Conservation (phyloP, 2,888 invertebrate species). For the Phaedon cochleariae region DNA sequence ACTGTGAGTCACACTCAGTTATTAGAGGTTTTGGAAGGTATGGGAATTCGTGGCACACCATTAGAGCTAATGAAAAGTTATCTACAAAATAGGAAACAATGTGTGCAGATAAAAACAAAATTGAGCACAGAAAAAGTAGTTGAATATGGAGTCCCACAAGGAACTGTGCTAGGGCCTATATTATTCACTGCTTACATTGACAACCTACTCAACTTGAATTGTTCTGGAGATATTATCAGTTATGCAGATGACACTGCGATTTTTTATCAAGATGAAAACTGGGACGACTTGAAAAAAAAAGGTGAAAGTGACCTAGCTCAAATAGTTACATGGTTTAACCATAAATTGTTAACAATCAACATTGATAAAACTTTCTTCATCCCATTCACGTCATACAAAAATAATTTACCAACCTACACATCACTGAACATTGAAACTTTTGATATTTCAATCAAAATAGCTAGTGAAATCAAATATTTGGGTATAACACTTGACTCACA, state of each 20-base stretch:
- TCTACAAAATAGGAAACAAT: background rate
- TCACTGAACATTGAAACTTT: background rate
- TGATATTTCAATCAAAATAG: background rate
- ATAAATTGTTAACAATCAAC: background rate
- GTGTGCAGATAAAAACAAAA: too few relatives aligned
- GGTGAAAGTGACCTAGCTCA: background rate
- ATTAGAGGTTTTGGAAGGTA: background rate
- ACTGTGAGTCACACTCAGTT: background rate
- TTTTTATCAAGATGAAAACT: background rate
- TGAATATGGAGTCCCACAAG: too few relatives aligned
- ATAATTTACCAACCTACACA: background rate
- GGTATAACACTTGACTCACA: background rate
- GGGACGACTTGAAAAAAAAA: background rate
- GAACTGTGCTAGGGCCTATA: background rate
- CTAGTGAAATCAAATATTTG: background rate
- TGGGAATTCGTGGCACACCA: background rate
- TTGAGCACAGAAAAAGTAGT: background rate
- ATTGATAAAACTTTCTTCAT: background rate
- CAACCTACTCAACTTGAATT: background rate
- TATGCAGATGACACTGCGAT: background rate
- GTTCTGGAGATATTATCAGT: background rate
- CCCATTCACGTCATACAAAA: background rate
- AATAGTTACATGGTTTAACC: background rate
- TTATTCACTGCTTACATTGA: background rate
- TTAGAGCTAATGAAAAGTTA: background rate